Evolutionary conservation across 2,888 invertebrate genomes (phyloP).

Genomic region (Phrixothrix hirtus): DNA sequence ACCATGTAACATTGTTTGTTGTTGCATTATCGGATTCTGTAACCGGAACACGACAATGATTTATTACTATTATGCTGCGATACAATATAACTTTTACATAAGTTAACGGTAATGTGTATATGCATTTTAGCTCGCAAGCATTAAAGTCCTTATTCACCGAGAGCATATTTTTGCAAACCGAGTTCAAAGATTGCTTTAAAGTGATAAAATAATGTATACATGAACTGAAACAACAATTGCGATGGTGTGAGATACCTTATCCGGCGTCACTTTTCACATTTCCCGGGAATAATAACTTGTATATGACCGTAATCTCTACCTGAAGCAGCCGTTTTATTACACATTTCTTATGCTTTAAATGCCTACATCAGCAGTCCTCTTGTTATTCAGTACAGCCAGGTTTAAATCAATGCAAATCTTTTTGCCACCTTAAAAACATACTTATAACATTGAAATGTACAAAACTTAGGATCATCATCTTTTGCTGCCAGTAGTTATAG

Average conservation of each 20-base stretch:
- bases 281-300: constrained; percentile 13
- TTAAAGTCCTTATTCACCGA: background rate
- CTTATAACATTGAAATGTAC: too few species aligned
- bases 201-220: background rate
- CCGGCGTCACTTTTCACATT: constrained; percentile 23
- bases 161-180: background rate
- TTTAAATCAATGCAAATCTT: too few species aligned
- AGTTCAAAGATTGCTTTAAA: background rate
- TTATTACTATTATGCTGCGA: constrained; percentile 10
- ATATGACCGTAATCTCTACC: constrained; percentile 14
- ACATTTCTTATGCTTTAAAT: constrained; percentile 10
- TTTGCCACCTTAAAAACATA: too few species aligned
- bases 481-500: too few species aligned
- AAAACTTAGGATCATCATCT: too few species aligned
- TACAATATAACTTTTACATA: constrained; percentile 4
- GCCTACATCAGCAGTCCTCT: constrained; percentile 11
- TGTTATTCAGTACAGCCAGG: too few species aligned
- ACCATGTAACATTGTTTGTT: constrained; percentile 24
- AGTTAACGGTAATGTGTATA: constrained; percentile 2
- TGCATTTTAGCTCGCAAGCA: constrained; percentile 1
- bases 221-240: constrained; percentile 5
- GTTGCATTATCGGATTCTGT: constrained; percentile 26
- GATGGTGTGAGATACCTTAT: constrained; percentile 15
- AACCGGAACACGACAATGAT: constrained; percentile 23
- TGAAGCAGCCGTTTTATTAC: constrained; percentile 22